Evolutionary conservation across 2,113 vertebrate species (phyloP), one percentile per base, ranked within the genome.

Genomic region (Sinocyclocheilus maitianheensis): DNA sequence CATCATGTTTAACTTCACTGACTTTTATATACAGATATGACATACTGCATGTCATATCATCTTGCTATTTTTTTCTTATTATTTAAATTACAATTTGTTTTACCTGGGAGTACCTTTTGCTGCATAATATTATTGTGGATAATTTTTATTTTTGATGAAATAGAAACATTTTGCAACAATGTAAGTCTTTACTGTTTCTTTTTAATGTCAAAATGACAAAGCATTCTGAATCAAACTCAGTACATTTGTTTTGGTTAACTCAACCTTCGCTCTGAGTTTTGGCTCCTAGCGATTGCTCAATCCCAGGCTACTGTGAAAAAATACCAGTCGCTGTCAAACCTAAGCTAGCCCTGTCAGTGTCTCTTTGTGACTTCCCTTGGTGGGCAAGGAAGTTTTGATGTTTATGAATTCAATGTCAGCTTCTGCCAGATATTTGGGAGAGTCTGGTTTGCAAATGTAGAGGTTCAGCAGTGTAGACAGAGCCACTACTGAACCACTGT

Each of bases 401-500:
- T 30, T 87, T 51, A 65, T 46, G 16, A 62, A 72, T 58, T 6
- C n/a, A 81, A 22, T 72, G 10, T 60, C 22, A 69, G 65, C 18
- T 82, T 71, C 37, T 83, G 84, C 63, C 74, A 86, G 48, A 86
- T 48, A 37, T 83, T 83, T 58, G 71, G 9, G 74, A 85, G 72
- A 34, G 60, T 76, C 80, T 37, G 80, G 71, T 72, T 75, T 46
- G 72, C 72, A 69, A 85, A 24, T 58, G 72, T 62, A 80, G 40
- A 82, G 79, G 58, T 80, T 87, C 76, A 89, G 67, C 51, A 86
- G 55, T 78, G 77, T 81, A 55, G 74, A 89, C 77, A 74, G 81
- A 89, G 84, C 58, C 40, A 83, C 77, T 87, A 90, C 85, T 88
- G 90, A 83, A 78, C 34, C 72, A 91, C 93, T 93, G 94, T 96